These are phyloP conservation scores for Rugalucina vietnamica DNA, from an alignment of 2,888 invertebrate species.

Conservation along the genomic window DNA sequence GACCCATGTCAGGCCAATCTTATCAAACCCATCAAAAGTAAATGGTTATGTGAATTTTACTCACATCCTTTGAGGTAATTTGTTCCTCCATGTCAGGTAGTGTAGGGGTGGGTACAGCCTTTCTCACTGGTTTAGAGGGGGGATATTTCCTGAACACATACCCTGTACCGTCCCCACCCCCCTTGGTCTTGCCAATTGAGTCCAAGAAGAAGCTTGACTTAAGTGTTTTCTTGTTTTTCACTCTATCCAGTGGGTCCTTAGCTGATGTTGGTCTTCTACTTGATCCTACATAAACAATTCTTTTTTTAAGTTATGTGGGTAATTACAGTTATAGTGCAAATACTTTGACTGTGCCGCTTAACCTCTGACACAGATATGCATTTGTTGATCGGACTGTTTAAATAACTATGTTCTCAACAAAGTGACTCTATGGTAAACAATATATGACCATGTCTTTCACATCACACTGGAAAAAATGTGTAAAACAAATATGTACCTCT, in stretches of 20 bases:
- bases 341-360: no score
- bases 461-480: no score
- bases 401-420: no score
- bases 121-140: constrained; percentile 75
- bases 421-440: no score
- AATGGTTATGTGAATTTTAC: neutral
- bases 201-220: constrained; percentile 80
- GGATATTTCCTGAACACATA: constrained; percentile 79
- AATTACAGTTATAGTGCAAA: no score
- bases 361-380: no score
- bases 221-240: constrained; percentile 60
- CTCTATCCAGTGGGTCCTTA: constrained; percentile 78
- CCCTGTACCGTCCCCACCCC: constrained; percentile 73
- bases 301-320: no score
- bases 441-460: no score
- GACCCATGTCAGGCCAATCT: no score
- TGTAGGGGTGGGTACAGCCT: constrained; percentile 74
- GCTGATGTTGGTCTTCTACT: constrained; percentile 69
- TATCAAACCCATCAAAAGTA: no score
- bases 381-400: no score
- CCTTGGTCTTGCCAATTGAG: constrained; percentile 63
- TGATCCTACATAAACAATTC: neutral
- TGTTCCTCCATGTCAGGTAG: constrained; percentile 82
- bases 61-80: constrained; percentile 82
- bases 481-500: no score